Conservation (phyloP, 2,113 vertebrate species). For the Mormyrus iriodes region DNA sequence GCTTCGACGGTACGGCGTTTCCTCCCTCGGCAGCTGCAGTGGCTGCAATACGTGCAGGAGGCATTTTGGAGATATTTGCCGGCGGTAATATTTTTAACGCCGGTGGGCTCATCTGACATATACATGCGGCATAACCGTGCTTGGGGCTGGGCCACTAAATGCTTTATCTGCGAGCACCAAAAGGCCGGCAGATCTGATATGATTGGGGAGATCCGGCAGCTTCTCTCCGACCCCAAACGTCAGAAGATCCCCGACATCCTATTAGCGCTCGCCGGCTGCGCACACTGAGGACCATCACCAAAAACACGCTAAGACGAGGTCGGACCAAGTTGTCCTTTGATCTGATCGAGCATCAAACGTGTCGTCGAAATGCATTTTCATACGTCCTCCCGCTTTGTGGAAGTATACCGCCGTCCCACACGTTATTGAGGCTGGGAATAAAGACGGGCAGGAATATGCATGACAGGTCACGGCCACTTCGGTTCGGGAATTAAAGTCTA, state of each 20-base stretch:
- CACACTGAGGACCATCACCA: background rate
- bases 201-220: background rate
- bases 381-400: background rate
- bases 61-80: background rate
- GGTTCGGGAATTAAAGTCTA: background rate
- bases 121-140: background rate
- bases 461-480: constrained; percentile 1
- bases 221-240: background rate
- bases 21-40: background rate
- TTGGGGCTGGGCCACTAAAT: background rate
- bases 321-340: background rate
- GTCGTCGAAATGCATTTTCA: background rate
- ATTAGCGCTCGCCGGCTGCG: background rate
- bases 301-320: background rate
- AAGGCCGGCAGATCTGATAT: background rate
- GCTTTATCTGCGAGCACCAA: background rate
- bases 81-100: background rate
- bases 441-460: background rate
- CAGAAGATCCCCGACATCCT: background rate
- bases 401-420: background rate
- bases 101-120: background rate
- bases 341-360: background rate
- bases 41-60: background rate
- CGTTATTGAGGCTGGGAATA: background rate
- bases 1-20: background rate